Evolutionary conservation across 2,888 invertebrate genomes (phyloP), one percentile per base, ranked within the genome.

Genomic region (Autographa gamma): DNA sequence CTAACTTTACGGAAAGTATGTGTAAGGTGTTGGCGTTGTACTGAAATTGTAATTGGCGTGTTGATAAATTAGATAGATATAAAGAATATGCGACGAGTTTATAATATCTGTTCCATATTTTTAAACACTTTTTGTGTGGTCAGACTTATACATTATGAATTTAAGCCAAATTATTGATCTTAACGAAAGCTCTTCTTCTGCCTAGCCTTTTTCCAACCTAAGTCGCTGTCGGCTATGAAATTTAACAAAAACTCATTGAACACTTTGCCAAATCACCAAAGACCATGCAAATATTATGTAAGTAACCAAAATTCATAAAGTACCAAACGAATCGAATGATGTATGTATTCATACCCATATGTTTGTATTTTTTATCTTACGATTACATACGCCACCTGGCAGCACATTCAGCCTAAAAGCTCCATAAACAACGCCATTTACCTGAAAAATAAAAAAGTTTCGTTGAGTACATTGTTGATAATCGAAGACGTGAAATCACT

Each of bases 381-480:
- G 62, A 76, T 77, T 76, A 73, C 66, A 62, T 74, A 56, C 69
- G 69, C 71, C 77, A 77, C 70, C 78, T 79, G 75, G 76, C 60
- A 66, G 59, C 60, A 59, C 72, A 74, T 80, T 74, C 78, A 76
- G 76, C 77, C 60, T 72, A 73, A 76, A 67, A 76, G 78, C 78
- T 76, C 79, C 80, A 79, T 83, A 74, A 73, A 75, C 64, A 73
- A 69, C 73, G 25, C 43, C 56, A 79, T 80, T 89, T 91, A 91
- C 91, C 90, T 89, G 90, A 75, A 88, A 90, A 82, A 86, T 84
- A 86, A 78, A 81, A 87, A 85, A 84, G 79, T 77, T 60, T 66
- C 31, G 63, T 64, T 74, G 63, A 77, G 79, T 76, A 80, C 64
- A 66, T 70, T 67, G 69, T 68, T 69, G 69, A 66, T 79, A 64